Conservation (phyloP, 2,888 invertebrate genomes). For the Agonopterix subpropinquella region DNA sequence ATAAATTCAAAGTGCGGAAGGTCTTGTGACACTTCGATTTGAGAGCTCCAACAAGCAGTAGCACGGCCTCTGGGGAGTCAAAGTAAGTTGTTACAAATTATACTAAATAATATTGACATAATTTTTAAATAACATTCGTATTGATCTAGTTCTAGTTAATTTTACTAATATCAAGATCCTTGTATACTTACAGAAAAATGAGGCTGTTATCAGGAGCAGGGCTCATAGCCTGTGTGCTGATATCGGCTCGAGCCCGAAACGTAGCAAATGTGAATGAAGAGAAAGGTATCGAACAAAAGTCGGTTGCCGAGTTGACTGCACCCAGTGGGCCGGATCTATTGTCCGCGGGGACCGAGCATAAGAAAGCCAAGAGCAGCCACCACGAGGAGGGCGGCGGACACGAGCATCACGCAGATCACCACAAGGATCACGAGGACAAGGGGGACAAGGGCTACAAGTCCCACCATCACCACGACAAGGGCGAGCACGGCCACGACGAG, state of each 20-base stretch:
- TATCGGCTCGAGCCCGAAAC: constrained; percentile 44
- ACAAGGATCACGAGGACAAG: constrained; percentile 83
- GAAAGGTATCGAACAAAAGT: constrained; percentile 22
- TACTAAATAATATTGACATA: too few species aligned
- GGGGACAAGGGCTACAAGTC: constrained; percentile 87
- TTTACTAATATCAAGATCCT: neutral
- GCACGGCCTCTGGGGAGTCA: constrained; percentile 31
- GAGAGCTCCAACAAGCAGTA: constrained; percentile 33
- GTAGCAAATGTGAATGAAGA: constrained; percentile 39
- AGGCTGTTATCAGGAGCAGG: constrained; percentile 44
- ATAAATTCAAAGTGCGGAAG: constrained; percentile 64
- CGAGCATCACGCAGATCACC: constrained; percentile 80
- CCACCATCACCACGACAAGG: constrained; percentile 86
- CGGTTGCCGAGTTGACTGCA: constrained; percentile 16
- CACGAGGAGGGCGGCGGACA: constrained; percentile 82
- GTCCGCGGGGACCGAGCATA: constrained; percentile 65
- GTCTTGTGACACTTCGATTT: constrained; percentile 51
- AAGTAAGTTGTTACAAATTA: constrained; percentile 22
- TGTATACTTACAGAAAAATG: constrained; percentile 38
- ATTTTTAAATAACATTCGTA: constrained; percentile 10
- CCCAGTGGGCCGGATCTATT: constrained; percentile 11
- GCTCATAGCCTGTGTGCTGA: constrained; percentile 41
- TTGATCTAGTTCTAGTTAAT: neutral
- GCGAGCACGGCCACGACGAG: constrained; percentile 85
- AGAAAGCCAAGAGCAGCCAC: constrained; percentile 63